Evolutionary conservation across 2,113 vertebrate genomes (phyloP).

Genomic region (Dromiciops gliroides): DNA sequence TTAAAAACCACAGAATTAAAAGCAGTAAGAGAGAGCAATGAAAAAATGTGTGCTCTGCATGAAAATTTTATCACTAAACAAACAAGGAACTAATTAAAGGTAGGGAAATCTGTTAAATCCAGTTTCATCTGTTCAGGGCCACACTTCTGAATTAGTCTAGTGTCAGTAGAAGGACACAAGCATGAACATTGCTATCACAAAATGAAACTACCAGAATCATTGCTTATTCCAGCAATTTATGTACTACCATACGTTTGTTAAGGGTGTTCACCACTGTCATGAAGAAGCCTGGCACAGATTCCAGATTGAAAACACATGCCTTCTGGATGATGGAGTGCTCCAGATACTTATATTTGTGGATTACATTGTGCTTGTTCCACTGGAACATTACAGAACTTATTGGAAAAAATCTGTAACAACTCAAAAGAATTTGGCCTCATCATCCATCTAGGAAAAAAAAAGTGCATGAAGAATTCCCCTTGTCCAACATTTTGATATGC

Average conservation of each 20-base stretch:
- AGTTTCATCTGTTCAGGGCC: not conserved
- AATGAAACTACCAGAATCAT: not conserved
- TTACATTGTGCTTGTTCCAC: not conserved
- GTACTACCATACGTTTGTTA: not conserved
- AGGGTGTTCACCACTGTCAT: not conserved
- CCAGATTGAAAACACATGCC: not conserved
- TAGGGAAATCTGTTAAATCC: not conserved
- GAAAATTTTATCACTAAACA: not conserved
- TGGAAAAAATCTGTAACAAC: not conserved
- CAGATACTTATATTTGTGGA: not conserved
- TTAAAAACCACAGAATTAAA: not conserved
- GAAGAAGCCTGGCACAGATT: not conserved
- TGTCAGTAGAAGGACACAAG: not conserved
- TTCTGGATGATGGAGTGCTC: not conserved
- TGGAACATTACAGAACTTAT: not conserved
- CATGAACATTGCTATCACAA: not conserved
- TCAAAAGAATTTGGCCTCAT: not conserved
- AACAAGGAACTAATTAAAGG: not conserved
- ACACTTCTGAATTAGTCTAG: not conserved
- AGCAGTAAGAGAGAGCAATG: not conserved
- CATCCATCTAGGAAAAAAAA: not conserved
- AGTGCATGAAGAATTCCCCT: not conserved
- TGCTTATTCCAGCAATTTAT: not conserved
- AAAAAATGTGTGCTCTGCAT: not conserved
- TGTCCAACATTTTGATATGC: not conserved